A percentile compares a stretch with the other conserved stretches of the same genome.
Evolutionary conservation across 1,140 invertebrate genomes (phyloP).

Genomic region (Cotesia chilonis): DNA sequence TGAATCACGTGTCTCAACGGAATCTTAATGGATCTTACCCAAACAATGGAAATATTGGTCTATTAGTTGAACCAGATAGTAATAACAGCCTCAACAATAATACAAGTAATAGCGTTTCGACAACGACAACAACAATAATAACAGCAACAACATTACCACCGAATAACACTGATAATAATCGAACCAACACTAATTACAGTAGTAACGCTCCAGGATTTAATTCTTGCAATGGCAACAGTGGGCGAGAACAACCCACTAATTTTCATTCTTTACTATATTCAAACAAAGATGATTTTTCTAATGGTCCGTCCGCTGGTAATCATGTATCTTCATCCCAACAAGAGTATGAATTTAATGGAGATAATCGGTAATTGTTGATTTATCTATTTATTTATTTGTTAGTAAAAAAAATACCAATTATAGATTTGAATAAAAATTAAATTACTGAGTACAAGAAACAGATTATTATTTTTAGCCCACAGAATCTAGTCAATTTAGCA

Average conservation of each 20-base stretch:
- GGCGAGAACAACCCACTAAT: conserved; percentile 40
- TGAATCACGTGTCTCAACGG: conserved; percentile 58
- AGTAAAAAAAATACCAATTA: not conserved
- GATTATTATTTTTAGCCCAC: too few species aligned
- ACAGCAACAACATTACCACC: conserved; percentile 11
- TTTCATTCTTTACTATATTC: conserved; percentile 60
- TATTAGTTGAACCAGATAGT: conserved; percentile 52
- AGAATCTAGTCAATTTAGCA: too few species aligned
- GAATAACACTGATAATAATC: conserved; percentile 17
- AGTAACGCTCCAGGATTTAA: conserved; percentile 11
- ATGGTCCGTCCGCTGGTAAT: conserved; percentile 57
- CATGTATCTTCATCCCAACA: conserved; percentile 64
- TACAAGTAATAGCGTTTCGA: conserved; percentile 25
- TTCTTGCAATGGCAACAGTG: conserved; percentile 43
- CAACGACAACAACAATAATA: conserved; percentile 14
- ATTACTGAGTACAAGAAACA: too few species aligned
- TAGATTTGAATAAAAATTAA: not conserved
- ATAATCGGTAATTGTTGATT: conserved; percentile 54
- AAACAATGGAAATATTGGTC: conserved; percentile 47
- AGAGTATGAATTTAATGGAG: conserved; percentile 59
- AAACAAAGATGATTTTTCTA: conserved; percentile 58
- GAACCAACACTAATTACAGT: not conserved
- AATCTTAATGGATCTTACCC: conserved; percentile 45
- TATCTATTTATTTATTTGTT: not conserved
- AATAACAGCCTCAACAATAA: conserved; percentile 43